A percentile compares a stretch with the other conserved stretches of the same genome.
Evolutionary conservation across 2,113 vertebrate species (phyloP).

Genomic region (Camelus bactrianus): DNA sequence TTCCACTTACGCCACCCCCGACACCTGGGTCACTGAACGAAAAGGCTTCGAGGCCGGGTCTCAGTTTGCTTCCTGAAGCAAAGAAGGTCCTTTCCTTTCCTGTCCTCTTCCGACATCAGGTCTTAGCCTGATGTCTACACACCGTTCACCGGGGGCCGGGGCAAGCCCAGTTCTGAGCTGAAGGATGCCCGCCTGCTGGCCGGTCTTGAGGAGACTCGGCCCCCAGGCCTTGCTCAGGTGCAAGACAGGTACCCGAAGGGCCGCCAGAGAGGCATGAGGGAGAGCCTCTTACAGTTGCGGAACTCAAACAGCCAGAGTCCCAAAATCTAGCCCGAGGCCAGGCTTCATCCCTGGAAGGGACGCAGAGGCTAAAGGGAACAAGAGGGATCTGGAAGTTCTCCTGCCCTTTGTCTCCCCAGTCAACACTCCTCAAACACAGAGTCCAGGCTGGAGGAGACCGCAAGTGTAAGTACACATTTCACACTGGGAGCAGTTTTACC

Average conservation of each 20-base stretch:
- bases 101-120: slow-evolving; percentile 1
- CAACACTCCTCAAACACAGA: not conserved
- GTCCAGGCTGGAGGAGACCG: not conserved
- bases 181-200: not conserved
- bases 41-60: not conserved
- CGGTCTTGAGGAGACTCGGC: not conserved
- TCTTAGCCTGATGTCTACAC: not conserved
- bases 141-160: not conserved
- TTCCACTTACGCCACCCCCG: not conserved
- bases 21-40: not conserved
- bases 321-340: not conserved
- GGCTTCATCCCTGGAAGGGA: not conserved
- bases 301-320: not conserved
- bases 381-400: not conserved
- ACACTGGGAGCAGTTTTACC: not conserved
- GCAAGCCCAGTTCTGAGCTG: not conserved
- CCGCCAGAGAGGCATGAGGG: not conserved
- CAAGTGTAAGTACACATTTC: not conserved
- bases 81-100: slow-evolving; percentile 17
- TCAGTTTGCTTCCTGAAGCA: slow-evolving; percentile 6
- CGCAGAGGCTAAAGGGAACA: not conserved
- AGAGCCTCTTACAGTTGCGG: not conserved
- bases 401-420: not conserved
- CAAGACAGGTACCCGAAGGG: not conserved
- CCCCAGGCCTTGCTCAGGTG: not conserved